Base-by-base conservation (phyloP, 2,113 vertebrate genomes). In the Petromus typicus region DNA sequence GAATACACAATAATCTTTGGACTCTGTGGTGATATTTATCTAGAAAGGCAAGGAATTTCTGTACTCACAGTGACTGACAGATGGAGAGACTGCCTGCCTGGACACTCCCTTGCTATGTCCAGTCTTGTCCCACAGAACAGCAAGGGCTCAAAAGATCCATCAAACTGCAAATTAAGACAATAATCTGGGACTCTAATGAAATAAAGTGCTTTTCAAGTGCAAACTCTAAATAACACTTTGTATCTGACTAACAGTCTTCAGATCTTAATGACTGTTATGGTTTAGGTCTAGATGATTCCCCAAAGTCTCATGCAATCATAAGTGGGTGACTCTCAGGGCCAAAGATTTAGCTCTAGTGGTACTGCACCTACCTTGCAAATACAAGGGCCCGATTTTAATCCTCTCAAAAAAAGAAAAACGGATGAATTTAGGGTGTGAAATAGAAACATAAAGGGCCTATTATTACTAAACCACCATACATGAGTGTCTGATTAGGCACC, bases 211-310 rank as follows among this genome's bases (percentile, higher is more conserved):
- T 25, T 43, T 86, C 32, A 63, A 69, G 32, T 93, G 54, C 54
- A 88, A 86, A 91, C 40, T 25, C n/a, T 56, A 86, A 93, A 32
- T 86, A 93, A 32, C 59, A 96, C 93, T 84, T 92, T 90, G 34
- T 25, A 63, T 61, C 54, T 89, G 57, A 86, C 22, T 12, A 16
- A 66, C 17, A 81, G 43, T 78, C 40, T 79, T 59, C 30, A 82
- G 73, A 95, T 22, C 83, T 71, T 73, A 83, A 86, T 91, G 40
- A 66, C 27, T 57, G 54, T 56, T 57, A 5, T 57, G 56, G 17
- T 57, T 57, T 57, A 17, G 16, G 17, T 57, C 17, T 57, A 57
- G 56, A 57, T 20, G 56, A 18, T 4, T 17, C 14, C 56, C 56
- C 56, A 57, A 57, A 57, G 56, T 5, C 56, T 57, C 17, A 57